Percentiles rank a stretch among this genome's conserved stretches.
Conservation (phyloP, 2,113 vertebrate species). For the Epinephelus fuscoguttatus region DNA sequence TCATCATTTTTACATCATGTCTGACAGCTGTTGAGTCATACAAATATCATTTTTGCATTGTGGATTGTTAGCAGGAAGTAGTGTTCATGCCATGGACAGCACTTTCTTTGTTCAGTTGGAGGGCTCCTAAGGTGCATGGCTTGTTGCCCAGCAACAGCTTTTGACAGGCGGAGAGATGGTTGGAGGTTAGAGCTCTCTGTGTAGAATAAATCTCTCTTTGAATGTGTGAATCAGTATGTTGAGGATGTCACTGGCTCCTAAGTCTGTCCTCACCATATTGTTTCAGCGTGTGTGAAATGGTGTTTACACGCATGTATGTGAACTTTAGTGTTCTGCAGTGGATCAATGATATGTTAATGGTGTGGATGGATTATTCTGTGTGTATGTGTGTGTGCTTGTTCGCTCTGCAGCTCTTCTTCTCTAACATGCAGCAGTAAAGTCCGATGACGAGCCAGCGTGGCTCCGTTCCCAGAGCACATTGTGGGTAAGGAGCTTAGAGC, state of each 20-base stretch:
- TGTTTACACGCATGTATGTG: not conserved
- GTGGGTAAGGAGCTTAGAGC: conserved; percentile 78
- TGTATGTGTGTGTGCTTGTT: conserved; percentile 23
- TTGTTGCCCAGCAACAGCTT: conserved; percentile 49
- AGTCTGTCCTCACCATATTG: not conserved
- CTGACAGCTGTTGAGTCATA: too few species aligned
- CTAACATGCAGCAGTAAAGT: conserved; percentile 42
- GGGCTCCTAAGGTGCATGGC: not conserved
- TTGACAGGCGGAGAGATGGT: conserved; percentile 20
- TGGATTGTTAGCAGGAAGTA: not conserved
- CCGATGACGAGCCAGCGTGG: conserved; percentile 61
- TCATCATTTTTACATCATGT: too few species aligned
- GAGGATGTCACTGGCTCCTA: not conserved
- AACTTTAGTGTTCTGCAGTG: conserved; percentile 1
- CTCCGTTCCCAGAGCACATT: conserved; percentile 63
- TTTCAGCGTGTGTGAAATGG: conserved; percentile 18
- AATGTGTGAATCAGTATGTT: not conserved
- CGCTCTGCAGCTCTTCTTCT: conserved; percentile 40
- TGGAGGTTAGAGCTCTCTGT: conserved; percentile 3
- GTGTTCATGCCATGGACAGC: not conserved
- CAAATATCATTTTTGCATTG: not conserved
- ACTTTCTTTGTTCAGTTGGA: not conserved
- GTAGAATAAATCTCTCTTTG: not conserved
- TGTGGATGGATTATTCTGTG: conserved; percentile 28
- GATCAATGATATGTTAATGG: conserved; percentile 15